Base-by-base conservation (phyloP, 2,888 invertebrate species). In the Orthosia incerta region DNA sequence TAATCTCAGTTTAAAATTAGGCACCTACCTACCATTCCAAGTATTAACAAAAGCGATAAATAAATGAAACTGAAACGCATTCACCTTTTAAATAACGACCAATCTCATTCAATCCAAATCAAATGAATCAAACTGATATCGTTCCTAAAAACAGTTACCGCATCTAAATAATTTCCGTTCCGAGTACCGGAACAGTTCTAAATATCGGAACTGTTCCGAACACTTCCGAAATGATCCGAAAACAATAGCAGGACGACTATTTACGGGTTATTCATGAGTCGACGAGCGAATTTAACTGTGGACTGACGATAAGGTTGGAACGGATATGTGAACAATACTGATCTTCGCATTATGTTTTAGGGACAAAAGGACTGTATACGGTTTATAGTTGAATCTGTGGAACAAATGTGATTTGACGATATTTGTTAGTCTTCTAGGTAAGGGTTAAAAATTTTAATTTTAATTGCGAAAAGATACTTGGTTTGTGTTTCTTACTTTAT, bases 231-330 rank as follows among this genome's bases (percentile, higher is more conserved):
- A 66, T 77, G 61, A 74, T 80, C 63, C 59, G n/a, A 16, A 57
- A 71, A 78, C 75, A 86, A 74, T 62, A 62, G 69, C 64, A 4
- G 57, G 39, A 76, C 67, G 48, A 85, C 86, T 74, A 77, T 83
- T 77, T 80, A 82, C 71, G 50, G 74, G 76, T 75, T 79, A 86
- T 86, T 83, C 78, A 83, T 65, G 71, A 75, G 53, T 60, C 64
- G 64, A 63, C 68, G 67, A 79, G 57, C 59, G 79, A 76, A 73
- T 79, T 78, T 72, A 80, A 72, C 85, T 84, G 87, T 61, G 55
- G 64, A 66, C 74, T 20, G 45, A 46, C 56, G 88, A 86, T 86
- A 88, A 76, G 74, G 68, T 56, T 56, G 63, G 39, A 74, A 76
- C 72, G 73, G 77, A 78, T 78, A 74, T 67, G 61, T 67, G 59